Conservation (phyloP, 2,113 vertebrate species). For the Lycaon pictus region DNA sequence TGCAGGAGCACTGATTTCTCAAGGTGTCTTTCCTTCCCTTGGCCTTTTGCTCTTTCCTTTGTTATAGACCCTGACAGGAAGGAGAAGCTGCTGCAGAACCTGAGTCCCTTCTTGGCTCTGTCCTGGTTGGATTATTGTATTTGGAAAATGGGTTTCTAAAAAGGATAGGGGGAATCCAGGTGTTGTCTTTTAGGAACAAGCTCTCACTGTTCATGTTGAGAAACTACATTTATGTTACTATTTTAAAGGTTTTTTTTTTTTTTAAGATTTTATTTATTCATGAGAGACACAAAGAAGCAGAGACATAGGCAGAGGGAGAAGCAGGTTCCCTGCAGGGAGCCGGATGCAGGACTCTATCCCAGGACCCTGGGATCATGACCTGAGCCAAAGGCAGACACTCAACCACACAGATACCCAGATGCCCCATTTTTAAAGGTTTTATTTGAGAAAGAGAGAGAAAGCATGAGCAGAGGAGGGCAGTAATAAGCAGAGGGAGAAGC, state of each 20-base stretch:
- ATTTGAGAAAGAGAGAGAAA: not conserved
- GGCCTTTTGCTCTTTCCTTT: not conserved
- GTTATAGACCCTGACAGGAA: not conserved
- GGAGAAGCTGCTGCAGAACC: not conserved
- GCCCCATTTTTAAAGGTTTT: no score
- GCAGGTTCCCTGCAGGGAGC: no score
- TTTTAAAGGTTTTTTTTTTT: no score
- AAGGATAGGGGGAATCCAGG: not conserved
- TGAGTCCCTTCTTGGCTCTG: not conserved
- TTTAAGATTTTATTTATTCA: not conserved
- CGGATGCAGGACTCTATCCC: no score
- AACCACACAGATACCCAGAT: no score
- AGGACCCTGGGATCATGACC: no score
- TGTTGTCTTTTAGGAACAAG: not conserved
- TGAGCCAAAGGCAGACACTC: no score
- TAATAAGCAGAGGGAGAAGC: not conserved
- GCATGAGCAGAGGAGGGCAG: not conserved
- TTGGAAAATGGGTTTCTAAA: conserved; percentile 24
- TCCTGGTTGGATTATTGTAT: not conserved
- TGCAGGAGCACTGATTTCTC: not conserved
- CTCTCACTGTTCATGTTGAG: not conserved
- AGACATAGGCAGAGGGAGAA: no score
- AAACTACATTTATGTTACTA: not conserved
- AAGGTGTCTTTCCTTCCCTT: not conserved
- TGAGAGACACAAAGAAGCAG: no score